A percentile compares a stretch with the other conserved stretches of the same genome.
Conservation (phyloP, 2,888 invertebrate species). For the Theodoxus fluviatilis region DNA sequence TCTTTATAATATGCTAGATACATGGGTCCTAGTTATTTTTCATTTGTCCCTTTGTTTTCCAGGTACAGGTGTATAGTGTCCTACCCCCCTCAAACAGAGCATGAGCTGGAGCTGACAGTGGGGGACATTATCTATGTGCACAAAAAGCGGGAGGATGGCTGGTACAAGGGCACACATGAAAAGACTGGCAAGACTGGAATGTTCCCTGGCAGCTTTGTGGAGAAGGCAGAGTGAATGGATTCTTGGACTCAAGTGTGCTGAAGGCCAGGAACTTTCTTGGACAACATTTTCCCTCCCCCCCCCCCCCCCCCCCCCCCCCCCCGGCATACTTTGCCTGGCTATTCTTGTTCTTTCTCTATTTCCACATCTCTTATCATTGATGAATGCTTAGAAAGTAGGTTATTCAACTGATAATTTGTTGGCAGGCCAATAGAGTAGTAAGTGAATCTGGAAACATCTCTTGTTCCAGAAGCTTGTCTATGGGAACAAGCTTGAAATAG, state of each 20-base stretch:
- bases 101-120: constrained; percentile 86
- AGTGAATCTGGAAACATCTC: too few relatives aligned
- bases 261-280: constrained; percentile 75
- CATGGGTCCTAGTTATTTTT: background rate
- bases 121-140: constrained; percentile 91
- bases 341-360: too few relatives aligned
- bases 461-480: too few relatives aligned
- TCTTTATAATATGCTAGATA: background rate
- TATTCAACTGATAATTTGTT: too few relatives aligned
- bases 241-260: background rate
- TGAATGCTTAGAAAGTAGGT: too few relatives aligned
- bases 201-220: constrained; percentile 91
- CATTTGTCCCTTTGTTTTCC: constrained; percentile 37
- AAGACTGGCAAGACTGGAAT: constrained; percentile 91
- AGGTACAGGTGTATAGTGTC: constrained; percentile 91
- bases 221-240: constrained; percentile 39
- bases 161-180: constrained; percentile 92
- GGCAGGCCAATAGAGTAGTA: too few relatives aligned
- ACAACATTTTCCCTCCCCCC: too few relatives aligned
- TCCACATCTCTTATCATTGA: too few relatives aligned
- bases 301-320: too few relatives aligned
- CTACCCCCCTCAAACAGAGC: constrained; percentile 92
- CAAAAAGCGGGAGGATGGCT: constrained; percentile 90
- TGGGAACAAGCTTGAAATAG: too few relatives aligned
- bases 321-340: too few relatives aligned